Evolutionary conservation across 2,113 vertebrate species (phyloP), one percentile per base, ranked within the genome.

Genomic region (Ascaphus truei): DNA sequence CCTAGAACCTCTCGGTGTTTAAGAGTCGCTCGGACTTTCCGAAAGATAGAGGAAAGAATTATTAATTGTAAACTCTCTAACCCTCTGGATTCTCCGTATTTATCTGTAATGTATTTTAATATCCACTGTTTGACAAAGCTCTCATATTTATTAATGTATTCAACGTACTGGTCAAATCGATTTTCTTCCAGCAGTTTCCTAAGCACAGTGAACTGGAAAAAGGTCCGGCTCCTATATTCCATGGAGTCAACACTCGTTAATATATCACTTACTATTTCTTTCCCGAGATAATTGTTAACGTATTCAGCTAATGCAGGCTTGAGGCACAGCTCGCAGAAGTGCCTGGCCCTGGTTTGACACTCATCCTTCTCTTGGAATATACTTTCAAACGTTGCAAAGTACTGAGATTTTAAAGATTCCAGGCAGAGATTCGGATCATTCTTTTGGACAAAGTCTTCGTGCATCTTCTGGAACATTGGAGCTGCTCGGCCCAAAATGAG

Each of bases 41-140:
- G 43, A 45, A 23, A 33, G 6, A 71, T 45, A 7, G 29, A 6
- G 20, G 22, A 50, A 7, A 73, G 39, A 37, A 76, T 56, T 29
- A 22, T 22, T 18, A 26, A 23, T 23, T 45, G 27, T 18, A 76
- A 50, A 2, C 3, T 15, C 5, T 16, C 48, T n/a, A 73, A 15
- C 7, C 25, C 29, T 16, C 10, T 18, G 5, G 37, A 23, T 15
- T 55, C n/a, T 51, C 10, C 43, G 51, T 71, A 73, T 36, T 61
- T 41, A 13, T 65, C 72, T 15, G 52, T 30, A 12, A 74, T 50
- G 26, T 57, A 52, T n/a, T 27, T 47, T 9, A 66, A 31, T 13
- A 74, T 77, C 60, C 72, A 85, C 39, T 59, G 77, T 43, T 71
- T 73, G n/a, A 67, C 71, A 69, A 78, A 78, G 0, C 3, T 3